phyloP scores from a whole-genome alignment of 2,888 invertebrate species.

The Apamea anceps region DNA sequence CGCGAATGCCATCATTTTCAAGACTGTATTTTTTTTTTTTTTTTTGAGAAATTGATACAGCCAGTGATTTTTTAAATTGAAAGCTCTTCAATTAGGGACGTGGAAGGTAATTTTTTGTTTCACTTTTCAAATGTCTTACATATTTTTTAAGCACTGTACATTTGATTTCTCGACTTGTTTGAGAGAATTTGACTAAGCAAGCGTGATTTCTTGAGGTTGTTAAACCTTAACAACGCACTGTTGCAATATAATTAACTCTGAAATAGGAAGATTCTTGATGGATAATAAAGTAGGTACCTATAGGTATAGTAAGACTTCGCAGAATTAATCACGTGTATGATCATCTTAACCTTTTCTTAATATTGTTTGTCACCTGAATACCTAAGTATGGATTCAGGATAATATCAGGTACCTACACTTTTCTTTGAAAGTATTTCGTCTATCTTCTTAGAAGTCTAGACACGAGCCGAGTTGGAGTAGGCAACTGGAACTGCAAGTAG shows the following conservation, averaged over 20 bases:
- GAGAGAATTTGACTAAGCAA: too few species aligned
- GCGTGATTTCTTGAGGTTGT: neutral
- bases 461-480: too few species aligned
- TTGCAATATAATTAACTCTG: neutral
- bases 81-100: conserved; percentile 73
- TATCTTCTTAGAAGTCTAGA: too few species aligned
- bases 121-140: neutral
- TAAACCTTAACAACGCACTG: neutral
- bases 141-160: neutral
- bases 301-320: neutral
- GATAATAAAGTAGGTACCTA: neutral
- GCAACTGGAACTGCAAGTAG: too few species aligned
- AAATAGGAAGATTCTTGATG: neutral
- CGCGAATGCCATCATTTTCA: conserved; percentile 80
- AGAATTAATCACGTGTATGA: neutral
- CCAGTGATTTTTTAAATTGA: conserved; percentile 69
- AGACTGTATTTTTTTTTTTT: conserved; percentile 72
- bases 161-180: neutral
- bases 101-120: conserved; percentile 57
- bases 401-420: neutral
- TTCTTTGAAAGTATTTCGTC: neutral
- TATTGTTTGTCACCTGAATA: neutral
- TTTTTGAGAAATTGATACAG: conserved; percentile 75
- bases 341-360: neutral
- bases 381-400: neutral